Evolutionary conservation across 2,113 vertebrate genomes (phyloP), one percentile per base, ranked within the genome.

Genomic region (Pseudorasbora parva): DNA sequence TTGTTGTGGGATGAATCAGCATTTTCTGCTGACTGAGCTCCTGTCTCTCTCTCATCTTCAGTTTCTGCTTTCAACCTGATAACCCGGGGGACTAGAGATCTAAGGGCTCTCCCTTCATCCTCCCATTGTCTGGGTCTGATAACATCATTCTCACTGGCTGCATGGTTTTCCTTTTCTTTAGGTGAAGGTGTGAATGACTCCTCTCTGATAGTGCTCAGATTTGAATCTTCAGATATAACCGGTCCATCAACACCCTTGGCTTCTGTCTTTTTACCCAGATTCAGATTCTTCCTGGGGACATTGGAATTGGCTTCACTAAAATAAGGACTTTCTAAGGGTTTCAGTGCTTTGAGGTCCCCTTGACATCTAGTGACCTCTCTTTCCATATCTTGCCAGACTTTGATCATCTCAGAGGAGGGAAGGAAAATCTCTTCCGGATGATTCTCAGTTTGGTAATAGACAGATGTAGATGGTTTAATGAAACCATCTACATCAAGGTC

Each of bases 341-440:
- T 82, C 25, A 57, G 23, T 3, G 4, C 82, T 69, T 74, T 75
- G 0, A 43, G 84, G 19, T 91, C 86, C 0, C 71, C 78, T 8
- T 37, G 89, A 8, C 88, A 86, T 17, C 68, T 87, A 7, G 2
- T 72, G 0, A 88, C 47, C 23, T 92, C 88, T 62, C 23, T 92
- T 83, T 96, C 95, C 94, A 96, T 95, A 0, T 88, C 90, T 78
- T 95, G 94, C 96, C 96, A 96, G 66, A 95, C 82, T 84, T 93
- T 93, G 77, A 96, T 91, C 84, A 96, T 95, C 71, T 97, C 94
- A 0, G 92, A 92, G 8, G 96, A 95, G 0, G 95, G 91, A n/a
- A 89, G 91, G 90, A 97, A 96, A 78, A 93, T 92, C 1, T 94
- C 92, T 0, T 95, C 95, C 1, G 89, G 88, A 57, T 72, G 1